Percentiles rank a stretch among this genome's conserved stretches.
Conservation (phyloP, 2,797 vertebrate species). For the Lepilemur ruficaudatus region DNA sequence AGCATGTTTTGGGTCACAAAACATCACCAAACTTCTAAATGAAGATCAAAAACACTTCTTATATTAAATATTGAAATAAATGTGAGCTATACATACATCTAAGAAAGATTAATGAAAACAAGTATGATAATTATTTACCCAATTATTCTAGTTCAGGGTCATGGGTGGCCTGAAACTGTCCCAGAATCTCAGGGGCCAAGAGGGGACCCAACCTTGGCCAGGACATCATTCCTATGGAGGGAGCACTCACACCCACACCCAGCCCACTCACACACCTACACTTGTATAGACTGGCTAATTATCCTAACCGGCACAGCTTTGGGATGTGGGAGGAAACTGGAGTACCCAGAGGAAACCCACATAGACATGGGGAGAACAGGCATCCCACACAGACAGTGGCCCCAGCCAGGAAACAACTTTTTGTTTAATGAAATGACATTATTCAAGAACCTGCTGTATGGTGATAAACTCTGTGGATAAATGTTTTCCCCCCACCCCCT, state of each 20-base stretch:
- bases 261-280: not conserved
- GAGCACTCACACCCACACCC: not conserved
- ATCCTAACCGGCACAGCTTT: not conserved
- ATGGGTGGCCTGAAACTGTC: not conserved
- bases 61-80: not conserved
- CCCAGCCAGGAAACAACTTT: not conserved
- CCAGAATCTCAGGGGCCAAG: not conserved
- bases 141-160: not conserved
- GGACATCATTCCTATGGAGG: not conserved
- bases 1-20: not conserved
- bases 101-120: not conserved
- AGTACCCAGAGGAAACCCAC: not conserved
- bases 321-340: not conserved
- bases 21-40: not conserved
- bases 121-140: not conserved
- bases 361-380: not conserved
- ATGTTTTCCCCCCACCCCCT: not conserved
- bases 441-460: not conserved
- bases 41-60: not conserved
- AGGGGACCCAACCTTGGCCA: not conserved
- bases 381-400: not conserved
- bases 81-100: not conserved
- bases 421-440: not conserved
- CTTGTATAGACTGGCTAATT: not conserved
- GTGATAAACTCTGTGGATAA: not conserved